phyloP scores from a whole-genome alignment of 2,797 vertebrate species.

The Arnoldichthys spilopterus region DNA sequence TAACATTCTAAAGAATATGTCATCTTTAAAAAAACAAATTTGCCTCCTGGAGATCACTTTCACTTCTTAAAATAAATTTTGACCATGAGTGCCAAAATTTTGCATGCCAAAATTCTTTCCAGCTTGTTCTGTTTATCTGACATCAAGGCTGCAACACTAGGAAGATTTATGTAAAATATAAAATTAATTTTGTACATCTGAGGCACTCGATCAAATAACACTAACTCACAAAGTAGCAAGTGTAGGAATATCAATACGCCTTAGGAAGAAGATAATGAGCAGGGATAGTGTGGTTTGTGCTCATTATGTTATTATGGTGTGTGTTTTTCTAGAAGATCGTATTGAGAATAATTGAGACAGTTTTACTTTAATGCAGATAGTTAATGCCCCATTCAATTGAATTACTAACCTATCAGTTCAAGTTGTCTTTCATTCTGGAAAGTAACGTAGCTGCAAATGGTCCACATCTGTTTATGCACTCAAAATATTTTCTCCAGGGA shows the following conservation, averaged over 20 bases:
- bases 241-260: neutral
- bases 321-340: neutral
- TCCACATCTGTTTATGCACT: neutral
- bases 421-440: neutral
- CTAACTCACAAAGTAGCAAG: constrained; percentile 11
- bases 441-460: neutral
- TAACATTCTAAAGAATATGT: too few relatives aligned
- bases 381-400: neutral
- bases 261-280: neutral
- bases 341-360: constrained; percentile 1
- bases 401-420: constrained; percentile 8
- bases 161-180: neutral
- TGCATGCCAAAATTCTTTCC: too few relatives aligned
- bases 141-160: neutral
- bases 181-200: neutral
- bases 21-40: too few relatives aligned
- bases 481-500: neutral
- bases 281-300: neutral
- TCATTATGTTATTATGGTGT: constrained; percentile 13
- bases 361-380: neutral
- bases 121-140: neutral
- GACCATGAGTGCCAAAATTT: too few relatives aligned
- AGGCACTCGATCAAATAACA: neutral
- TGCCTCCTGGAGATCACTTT: too few relatives aligned
- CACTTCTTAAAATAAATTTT: too few relatives aligned